phyloP scores from a whole-genome alignment of 2,113 vertebrate species.

The Promerops cafer region DNA sequence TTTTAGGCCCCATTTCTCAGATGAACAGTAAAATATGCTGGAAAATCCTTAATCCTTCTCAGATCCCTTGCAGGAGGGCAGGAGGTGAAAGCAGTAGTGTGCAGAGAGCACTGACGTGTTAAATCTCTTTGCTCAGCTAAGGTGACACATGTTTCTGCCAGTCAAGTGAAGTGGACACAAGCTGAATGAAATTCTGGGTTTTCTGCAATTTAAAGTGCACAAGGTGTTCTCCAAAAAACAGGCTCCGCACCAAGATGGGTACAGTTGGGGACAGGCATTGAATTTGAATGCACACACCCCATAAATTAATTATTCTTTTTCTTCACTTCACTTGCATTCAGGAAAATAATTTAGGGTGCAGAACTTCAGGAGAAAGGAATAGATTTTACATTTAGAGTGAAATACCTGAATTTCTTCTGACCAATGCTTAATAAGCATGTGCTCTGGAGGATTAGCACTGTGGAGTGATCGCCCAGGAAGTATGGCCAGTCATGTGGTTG shows the following conservation, averaged over 20 bases:
- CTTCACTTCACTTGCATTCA: not conserved
- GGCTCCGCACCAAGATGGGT: not conserved
- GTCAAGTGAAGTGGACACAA: not conserved
- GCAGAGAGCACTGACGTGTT: not conserved
- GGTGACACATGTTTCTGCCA: not conserved
- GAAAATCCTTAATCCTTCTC: not conserved
- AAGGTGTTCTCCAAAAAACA: not conserved
- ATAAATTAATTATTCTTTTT: not conserved
- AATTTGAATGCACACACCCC: not conserved
- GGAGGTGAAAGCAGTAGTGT: not conserved
- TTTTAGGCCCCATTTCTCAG: not conserved
- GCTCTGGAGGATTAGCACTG: conserved; percentile 6
- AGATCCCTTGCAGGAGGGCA: not conserved
- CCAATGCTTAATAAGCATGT: not conserved
- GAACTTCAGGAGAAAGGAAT: not conserved
- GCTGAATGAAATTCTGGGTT: not conserved
- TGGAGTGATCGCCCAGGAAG: not conserved
- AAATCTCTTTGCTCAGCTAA: not conserved
- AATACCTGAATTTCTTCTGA: not conserved
- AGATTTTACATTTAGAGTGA: not conserved
- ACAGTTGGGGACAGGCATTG: not conserved
- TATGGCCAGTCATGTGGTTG: conserved; percentile 28
- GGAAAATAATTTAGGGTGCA: not conserved
- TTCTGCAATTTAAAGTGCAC: not conserved
- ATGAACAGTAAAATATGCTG: not conserved